phyloP scores from a whole-genome alignment of 2,888 invertebrate species.

The Plagodis dolabraria region DNA sequence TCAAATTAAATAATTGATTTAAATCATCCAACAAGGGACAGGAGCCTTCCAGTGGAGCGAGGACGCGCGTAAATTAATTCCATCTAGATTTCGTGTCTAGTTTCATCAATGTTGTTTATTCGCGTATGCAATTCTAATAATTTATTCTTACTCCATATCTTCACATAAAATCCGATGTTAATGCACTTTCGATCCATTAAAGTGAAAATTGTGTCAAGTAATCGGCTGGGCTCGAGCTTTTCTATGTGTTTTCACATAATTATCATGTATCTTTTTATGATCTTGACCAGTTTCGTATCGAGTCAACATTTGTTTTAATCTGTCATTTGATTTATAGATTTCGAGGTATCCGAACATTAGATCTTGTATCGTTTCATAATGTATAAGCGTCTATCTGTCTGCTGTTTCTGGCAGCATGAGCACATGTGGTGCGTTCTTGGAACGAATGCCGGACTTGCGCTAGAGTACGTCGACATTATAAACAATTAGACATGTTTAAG shows the following conservation, averaged over 20 bases:
- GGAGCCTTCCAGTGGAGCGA: conserved; percentile 43
- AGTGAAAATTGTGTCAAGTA: conserved; percentile 29
- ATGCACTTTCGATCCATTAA: conserved; percentile 33
- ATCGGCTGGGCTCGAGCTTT: conserved; percentile 22
- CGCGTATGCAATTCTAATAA: conserved; percentile 8
- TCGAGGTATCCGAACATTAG: conserved; percentile 43
- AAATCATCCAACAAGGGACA: conserved; percentile 36
- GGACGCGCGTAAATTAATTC: conserved; percentile 39
- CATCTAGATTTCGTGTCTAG: conserved; percentile 25
- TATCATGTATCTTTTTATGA: conserved; percentile 24
- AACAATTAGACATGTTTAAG: conserved; percentile 48
- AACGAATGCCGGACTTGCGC: conserved; percentile 63
- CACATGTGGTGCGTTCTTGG: conserved; percentile 54
- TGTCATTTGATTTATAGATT: conserved; percentile 40
- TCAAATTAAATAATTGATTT: conserved; percentile 40
- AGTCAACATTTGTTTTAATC: conserved; percentile 33
- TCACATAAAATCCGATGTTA: conserved; percentile 20
- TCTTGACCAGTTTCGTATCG: conserved; percentile 29
- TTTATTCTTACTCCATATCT: conserved; percentile 16
- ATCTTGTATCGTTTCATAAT: conserved; percentile 39
- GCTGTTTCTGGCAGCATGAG: conserved; percentile 44
- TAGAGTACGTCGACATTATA: conserved; percentile 52
- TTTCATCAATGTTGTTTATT: conserved; percentile 20
- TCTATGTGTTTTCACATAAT: conserved; percentile 24
- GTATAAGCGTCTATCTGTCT: conserved; percentile 61